Evolutionary conservation across 1,140 invertebrate genomes (phyloP).

Genomic region (Eulimnadia texana): DNA sequence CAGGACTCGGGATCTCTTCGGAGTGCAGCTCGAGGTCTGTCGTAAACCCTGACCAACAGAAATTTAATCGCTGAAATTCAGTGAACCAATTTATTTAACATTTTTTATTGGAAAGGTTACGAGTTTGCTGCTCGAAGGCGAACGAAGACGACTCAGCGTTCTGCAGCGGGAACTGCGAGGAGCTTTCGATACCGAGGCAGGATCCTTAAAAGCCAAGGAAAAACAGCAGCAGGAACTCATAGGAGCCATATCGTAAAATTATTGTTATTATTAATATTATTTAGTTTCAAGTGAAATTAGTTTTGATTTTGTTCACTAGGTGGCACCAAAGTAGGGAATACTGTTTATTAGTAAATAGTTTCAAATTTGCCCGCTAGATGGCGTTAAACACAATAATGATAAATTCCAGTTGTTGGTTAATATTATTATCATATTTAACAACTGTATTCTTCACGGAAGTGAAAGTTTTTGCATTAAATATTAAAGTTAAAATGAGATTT

Average conservation of each 20-base stretch:
- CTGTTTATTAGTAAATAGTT: too few relatives aligned
- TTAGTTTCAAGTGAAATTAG: too few relatives aligned
- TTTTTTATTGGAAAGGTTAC: constrained; percentile 40
- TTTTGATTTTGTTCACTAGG: too few relatives aligned
- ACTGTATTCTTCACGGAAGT: too few relatives aligned
- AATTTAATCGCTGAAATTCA: constrained; percentile 10
- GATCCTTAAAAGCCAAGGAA: constrained; percentile 48
- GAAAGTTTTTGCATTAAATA: too few relatives aligned
- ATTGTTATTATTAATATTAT: too few relatives aligned
- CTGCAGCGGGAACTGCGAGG: constrained; percentile 48
- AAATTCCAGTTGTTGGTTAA: too few relatives aligned
- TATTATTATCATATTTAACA: too few relatives aligned
- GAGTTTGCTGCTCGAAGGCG: constrained; percentile 47
- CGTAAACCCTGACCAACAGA: constrained; percentile 17
- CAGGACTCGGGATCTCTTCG: constrained; percentile 42
- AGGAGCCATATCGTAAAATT: constrained; percentile 47
- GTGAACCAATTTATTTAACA: too few relatives aligned
- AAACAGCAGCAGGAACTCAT: constrained; percentile 49
- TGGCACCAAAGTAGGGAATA: too few relatives aligned
- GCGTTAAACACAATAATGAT: too few relatives aligned
- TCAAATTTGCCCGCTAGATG: neutral
- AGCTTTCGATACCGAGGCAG: constrained; percentile 38
- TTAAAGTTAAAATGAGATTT: too few relatives aligned
- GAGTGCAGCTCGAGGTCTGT: constrained; percentile 43
- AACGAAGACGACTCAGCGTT: constrained; percentile 45